Evolutionary conservation across 2,113 vertebrate genomes (phyloP), one percentile per base, ranked within the genome.

Genomic region (Coturnix japonica): DNA sequence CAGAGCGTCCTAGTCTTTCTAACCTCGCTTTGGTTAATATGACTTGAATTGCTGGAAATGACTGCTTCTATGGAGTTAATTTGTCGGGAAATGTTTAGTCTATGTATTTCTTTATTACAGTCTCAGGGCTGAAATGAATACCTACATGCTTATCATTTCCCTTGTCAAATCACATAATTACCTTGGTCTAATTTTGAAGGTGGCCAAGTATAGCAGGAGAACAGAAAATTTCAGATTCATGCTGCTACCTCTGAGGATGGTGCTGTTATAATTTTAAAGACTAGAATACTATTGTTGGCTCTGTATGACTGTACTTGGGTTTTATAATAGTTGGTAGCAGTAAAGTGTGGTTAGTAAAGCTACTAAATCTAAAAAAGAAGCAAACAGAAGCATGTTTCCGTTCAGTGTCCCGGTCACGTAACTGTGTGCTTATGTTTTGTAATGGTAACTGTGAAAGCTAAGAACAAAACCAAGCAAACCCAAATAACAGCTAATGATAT

Each of bases 161-260:
- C 91, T 81, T 95, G 91, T 92, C 89, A 92, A 85, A 93, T 96
- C 85, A 82, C 1, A 0, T 93, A 93, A 91, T 94, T 94, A 91
- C 80, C 69, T 74, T 83, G 72, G 85, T 96, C 91, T 96, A 41
- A 61, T 93, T 95, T 93, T 96, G 81, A 91, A 94, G 75, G 78
- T 93, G 75, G 81, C 85, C 87, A 90, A 91, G 63, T 75, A 35
- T 39, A 82, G 80, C 65, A 70, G 46, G n/a, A 87, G 61, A 60
- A 53, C 51, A 90, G 39, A 59, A 66, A 51, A 78, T 88, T 80
- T 89, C 41, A 18, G 51, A 64, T 31, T 20, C 3, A 0, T 78
- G 8, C 54, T 64, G 70, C 31, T 70, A 17, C 64, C 60, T 67
- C 67, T 87, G 65, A 81, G 37, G n/a, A 31, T 30, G 63, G 51